phyloP scores from a whole-genome alignment of 2,113 vertebrate genomes.

The Stigmatopora nigra region DNA sequence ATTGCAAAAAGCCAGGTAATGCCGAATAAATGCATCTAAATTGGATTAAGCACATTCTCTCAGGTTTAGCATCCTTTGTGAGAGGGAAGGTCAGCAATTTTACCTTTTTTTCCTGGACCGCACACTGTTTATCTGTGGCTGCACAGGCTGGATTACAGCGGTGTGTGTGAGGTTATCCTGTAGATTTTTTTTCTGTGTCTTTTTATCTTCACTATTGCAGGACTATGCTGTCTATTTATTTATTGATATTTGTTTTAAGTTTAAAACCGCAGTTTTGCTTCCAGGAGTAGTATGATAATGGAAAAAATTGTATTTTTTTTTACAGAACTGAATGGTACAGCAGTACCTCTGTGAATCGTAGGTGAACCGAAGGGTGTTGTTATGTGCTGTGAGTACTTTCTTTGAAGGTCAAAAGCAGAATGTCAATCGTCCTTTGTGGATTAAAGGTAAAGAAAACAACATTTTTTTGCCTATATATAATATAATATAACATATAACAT shows the following conservation, averaged over 20 bases:
- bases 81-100: slow-evolving; percentile 2
- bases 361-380: neutral
- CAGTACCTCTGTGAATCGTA: neutral
- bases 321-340: neutral
- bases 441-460: neutral
- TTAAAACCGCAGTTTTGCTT: neutral
- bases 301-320: neutral
- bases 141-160: slow-evolving; percentile 31
- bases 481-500: too few relatives aligned
- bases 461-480: neutral
- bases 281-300: neutral
- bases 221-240: neutral
- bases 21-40: slow-evolving; percentile 26
- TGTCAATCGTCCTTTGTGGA: neutral
- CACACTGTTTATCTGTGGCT: slow-evolving; percentile 27
- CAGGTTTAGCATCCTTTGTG: slow-evolving; percentile 42
- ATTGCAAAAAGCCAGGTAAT: slow-evolving; percentile 19
- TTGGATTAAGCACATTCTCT: slow-evolving; percentile 51
- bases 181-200: slow-evolving; percentile 2
- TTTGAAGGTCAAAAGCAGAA: neutral
- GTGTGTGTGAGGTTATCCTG: slow-evolving; percentile 17
- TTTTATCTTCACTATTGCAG: slow-evolving; percentile 23
- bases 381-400: neutral
- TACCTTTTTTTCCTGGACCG: slow-evolving; percentile 8
- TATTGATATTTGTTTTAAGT: neutral